Evolutionary conservation across 53 echinoderm and acorn worm genomes (phyloP).

Genomic region (Arbacia lixula): DNA sequence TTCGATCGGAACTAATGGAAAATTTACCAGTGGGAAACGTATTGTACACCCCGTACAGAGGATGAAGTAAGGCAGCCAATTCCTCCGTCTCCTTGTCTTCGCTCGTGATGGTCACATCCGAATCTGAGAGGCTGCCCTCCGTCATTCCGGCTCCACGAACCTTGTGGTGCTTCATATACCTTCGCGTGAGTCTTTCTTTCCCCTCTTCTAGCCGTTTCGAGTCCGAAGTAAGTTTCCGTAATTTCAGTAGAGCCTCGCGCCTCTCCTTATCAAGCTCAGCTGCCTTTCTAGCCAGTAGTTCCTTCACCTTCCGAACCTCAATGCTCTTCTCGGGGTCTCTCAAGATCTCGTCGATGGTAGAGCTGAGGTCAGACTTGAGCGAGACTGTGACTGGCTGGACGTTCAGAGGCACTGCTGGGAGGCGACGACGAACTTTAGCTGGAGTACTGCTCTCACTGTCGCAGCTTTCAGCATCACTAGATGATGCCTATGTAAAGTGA

Average conservation of each 20-base stretch:
- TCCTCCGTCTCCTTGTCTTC: slow-evolving; percentile 54
- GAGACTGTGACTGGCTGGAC: slow-evolving; percentile 69
- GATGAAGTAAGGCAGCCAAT: slow-evolving; percentile 55
- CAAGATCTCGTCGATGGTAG: slow-evolving; percentile 50
- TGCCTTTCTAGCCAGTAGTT: slow-evolving; percentile 87
- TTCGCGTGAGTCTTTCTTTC: slow-evolving; percentile 63
- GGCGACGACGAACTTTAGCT: slow-evolving; percentile 77
- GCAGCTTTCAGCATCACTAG: slow-evolving; percentile 90
- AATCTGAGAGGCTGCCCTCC: slow-evolving; percentile 71
- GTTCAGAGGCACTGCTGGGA: slow-evolving; percentile 83
- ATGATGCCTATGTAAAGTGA: slow-evolving; percentile 67
- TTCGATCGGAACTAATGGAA: slow-evolving; percentile 53
- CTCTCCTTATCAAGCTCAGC: slow-evolving; percentile 88
- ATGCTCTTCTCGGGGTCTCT: slow-evolving; percentile 73
- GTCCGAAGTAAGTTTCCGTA: slow-evolving; percentile 62
- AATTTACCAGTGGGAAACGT: slow-evolving; percentile 63
- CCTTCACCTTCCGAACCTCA: slow-evolving; percentile 82
- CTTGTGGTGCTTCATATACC: slow-evolving; percentile 53
- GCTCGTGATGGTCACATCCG: slow-evolving; percentile 64
- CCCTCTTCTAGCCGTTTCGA: slow-evolving; percentile 71
- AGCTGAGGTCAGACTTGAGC: slow-evolving; percentile 55
- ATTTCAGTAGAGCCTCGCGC: slow-evolving; percentile 69
- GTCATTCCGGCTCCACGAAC: slow-evolving; percentile 59
- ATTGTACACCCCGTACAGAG: slow-evolving; percentile 61
- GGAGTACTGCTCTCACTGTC: slow-evolving; percentile 93